Evolutionary conservation across 1,140 invertebrate genomes (phyloP), one percentile per base, ranked within the genome.

Genomic region (Popillia japonica): DNA sequence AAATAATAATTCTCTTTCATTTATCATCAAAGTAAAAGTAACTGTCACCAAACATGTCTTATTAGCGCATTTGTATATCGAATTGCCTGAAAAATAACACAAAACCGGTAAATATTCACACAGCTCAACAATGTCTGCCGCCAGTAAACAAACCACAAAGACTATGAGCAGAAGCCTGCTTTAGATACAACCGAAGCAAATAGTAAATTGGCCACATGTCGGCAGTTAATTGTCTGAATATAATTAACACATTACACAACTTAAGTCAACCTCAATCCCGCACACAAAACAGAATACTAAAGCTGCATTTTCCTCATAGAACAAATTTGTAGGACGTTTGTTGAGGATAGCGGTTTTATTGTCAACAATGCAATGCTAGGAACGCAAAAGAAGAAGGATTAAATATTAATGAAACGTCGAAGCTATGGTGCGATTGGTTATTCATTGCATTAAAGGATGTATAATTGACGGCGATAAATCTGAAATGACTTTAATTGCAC

Each of bases 381-480:
- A 34, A 44, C 17, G 48, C 6, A 7, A 17, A n/a, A 17, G 17
- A 55, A 55, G 48, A 55, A 55, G 22, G 20, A 68, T 68, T 68
- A 68, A 10, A 23, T 68, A 68, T 27, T 68, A 23, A 68, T 68
- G 27, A 11, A 68, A 68, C 27, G 20, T 68, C 61, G 27, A 68
- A 68, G 6, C 22, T 1, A 34, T 48, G 10, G 44, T 48, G 1
- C 22, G 27, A 68, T 68, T 27, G 27, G 27, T 23, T 68, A 68
- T 68, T 68, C 61, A 68, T 68, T 68, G 27, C 61, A 68, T 68
- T 68, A 34, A n/a, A 68, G 22, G 8, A 68, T 22, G 20, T 17
- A 55, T 68, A 68, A 68, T 68, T 68, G 27, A 34, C 20, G 22
- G 27, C 61, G 8, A 68, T 68, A 68, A 68, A 68, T 68, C 61